Evolutionary conservation across 2,888 invertebrate species (phyloP).

Genomic region (Rhagonycha fulva): DNA sequence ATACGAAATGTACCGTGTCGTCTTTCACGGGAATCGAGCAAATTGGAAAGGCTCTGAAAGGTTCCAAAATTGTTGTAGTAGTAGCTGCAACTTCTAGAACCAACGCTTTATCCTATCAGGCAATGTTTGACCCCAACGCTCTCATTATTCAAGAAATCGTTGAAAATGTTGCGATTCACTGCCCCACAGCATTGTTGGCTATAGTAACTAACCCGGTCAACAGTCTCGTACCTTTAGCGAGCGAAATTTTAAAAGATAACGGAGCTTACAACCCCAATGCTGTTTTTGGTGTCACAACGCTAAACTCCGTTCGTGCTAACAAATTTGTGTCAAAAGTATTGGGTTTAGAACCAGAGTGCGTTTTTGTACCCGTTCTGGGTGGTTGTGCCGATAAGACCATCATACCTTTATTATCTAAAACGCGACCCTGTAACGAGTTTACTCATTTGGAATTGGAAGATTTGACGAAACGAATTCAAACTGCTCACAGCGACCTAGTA

Average conservation of each 20-base stretch:
- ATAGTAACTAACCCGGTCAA: constrained; percentile 64
- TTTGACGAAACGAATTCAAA: constrained; percentile 49
- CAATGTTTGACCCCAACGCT: constrained; percentile 46
- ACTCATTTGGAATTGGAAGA: constrained; percentile 32
- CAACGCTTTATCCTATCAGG: constrained; percentile 34
- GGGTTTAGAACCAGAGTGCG: constrained; percentile 65
- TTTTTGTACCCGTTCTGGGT: constrained; percentile 76
- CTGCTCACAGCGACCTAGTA: constrained; percentile 67
- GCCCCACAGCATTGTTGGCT: constrained; percentile 54
- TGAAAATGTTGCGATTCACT: constrained; percentile 38
- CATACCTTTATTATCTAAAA: constrained; percentile 77
- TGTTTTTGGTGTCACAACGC: constrained; percentile 75
- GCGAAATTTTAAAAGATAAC: constrained; percentile 67
- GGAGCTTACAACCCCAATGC: constrained; percentile 66
- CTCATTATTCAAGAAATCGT: constrained; percentile 43
- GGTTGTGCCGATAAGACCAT: constrained; percentile 77
- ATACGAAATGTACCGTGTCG: constrained; percentile 55
- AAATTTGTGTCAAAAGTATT: constrained; percentile 72
- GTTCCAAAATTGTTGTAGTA: constrained; percentile 47
- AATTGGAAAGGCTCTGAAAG: constrained; percentile 45
- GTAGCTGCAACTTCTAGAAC: constrained; percentile 41
- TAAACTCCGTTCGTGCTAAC: constrained; percentile 75
- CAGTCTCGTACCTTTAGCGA: constrained; percentile 72
- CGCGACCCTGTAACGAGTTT: constrained; percentile 57
- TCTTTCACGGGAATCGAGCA: constrained; percentile 42